phyloP scores from a whole-genome alignment of 2,797 vertebrate genomes.

The Hydrocynus forskahlii region DNA sequence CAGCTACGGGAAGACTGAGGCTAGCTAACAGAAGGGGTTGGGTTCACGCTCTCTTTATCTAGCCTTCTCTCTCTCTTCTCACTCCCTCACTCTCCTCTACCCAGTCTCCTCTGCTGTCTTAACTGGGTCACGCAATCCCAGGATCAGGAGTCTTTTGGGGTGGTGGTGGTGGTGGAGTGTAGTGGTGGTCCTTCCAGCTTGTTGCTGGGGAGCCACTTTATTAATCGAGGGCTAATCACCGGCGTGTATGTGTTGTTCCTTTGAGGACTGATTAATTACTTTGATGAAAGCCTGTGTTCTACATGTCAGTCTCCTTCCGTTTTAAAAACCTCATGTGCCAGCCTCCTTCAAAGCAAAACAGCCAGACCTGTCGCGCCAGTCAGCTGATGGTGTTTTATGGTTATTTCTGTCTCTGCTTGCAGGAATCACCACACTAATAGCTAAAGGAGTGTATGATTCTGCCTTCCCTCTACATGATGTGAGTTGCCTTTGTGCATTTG shows the following conservation, averaged over 20 bases:
- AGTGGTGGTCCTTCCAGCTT: slow-evolving; percentile 55
- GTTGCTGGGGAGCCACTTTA: slow-evolving; percentile 59
- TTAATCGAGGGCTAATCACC: slow-evolving; percentile 68
- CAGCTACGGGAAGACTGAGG: slow-evolving; percentile 49
- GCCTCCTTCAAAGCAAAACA: slow-evolving; percentile 37
- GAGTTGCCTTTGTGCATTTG: slow-evolving; percentile 64
- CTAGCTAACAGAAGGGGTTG: slow-evolving; percentile 54
- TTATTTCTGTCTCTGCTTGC: slow-evolving; percentile 46
- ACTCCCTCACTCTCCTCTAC: slow-evolving; percentile 11
- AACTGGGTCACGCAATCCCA: slow-evolving; percentile 53
- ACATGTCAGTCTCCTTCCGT: slow-evolving; percentile 45
- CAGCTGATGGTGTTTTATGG: slow-evolving; percentile 19
- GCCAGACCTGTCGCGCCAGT: slow-evolving; percentile 30
- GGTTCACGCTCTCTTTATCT: slow-evolving; percentile 40
- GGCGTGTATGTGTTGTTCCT: slow-evolving; percentile 50
- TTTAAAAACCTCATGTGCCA: slow-evolving; percentile 37
- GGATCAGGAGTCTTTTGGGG: slow-evolving; percentile 51
- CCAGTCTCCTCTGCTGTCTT: slow-evolving; percentile 22
- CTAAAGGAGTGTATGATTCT: slow-evolving; percentile 92
- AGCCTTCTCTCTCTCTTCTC: slow-evolving; percentile 8
- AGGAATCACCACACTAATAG: slow-evolving; percentile 94
- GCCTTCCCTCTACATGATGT: slow-evolving; percentile 96
- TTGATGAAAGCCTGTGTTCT: slow-evolving; percentile 62
- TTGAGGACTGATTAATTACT: slow-evolving; percentile 66
- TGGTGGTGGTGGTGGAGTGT: neutral